Percentiles rank a stretch among this genome's conserved stretches.
Evolutionary conservation across 1,140 invertebrate genomes (phyloP).

Genomic region (Diabrotica virgifera): DNA sequence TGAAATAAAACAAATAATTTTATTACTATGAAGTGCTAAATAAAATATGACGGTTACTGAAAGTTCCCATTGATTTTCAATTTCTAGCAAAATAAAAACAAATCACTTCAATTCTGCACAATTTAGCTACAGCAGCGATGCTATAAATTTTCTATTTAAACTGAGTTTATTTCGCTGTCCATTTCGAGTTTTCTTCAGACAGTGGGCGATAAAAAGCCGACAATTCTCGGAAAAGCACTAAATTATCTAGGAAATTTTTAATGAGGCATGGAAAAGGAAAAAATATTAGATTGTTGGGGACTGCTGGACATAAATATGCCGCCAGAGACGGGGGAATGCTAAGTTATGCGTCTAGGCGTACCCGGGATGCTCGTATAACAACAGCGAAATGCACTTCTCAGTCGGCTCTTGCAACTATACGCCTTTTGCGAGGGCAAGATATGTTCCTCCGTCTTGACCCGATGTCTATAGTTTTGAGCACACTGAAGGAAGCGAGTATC

Average conservation of each 20-base stretch:
- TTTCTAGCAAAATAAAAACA: too few species aligned
- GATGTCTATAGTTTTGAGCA: too few species aligned
- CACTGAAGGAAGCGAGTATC: too few species aligned
- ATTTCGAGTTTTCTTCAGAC: constrained; percentile 2
- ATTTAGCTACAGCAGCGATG: not conserved
- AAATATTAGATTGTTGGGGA: constrained; percentile 31
- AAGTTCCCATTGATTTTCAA: too few species aligned
- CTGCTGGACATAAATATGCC: constrained; percentile 31
- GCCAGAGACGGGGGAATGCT: constrained; percentile 24
- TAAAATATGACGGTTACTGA: too few species aligned
- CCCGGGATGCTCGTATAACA: constrained; percentile 30
- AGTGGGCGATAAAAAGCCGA: constrained; percentile 1
- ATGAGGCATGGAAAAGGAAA: constrained; percentile 26
- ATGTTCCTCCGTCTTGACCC: too few species aligned
- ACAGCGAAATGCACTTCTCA: constrained; percentile 16
- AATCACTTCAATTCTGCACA: not conserved
- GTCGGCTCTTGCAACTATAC: too few species aligned
- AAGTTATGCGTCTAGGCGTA: constrained; percentile 32
- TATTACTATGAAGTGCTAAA: too few species aligned
- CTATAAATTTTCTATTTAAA: constrained; percentile 1
- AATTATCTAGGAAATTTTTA: constrained; percentile 25
- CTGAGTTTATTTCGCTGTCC: not conserved
- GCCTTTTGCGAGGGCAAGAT: too few species aligned
- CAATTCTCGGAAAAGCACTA: not conserved
- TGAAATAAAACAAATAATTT: too few species aligned